Conservation (phyloP, 2,113 vertebrate species). For the Microcebus tavaratra region DNA sequence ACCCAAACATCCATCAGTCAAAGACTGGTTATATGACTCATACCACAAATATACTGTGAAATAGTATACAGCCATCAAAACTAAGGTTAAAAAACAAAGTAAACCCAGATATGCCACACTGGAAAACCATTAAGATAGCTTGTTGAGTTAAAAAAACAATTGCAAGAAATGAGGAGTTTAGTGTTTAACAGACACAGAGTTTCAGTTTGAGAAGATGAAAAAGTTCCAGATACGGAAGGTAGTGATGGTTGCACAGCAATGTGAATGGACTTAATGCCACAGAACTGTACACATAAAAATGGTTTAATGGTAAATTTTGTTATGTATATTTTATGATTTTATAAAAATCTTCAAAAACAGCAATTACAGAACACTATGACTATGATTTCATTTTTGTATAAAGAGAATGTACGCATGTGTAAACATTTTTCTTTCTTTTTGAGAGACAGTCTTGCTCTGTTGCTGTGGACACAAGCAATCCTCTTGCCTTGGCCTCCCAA, state of each 20-base stretch:
- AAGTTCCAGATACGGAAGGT: background rate
- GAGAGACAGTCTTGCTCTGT: too few species aligned
- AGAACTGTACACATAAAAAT: background rate
- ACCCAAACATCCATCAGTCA: background rate
- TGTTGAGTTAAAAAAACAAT: background rate
- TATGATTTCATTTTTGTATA: background rate
- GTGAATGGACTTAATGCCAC: background rate
- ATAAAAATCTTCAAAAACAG: background rate
- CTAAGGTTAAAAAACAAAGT: background rate
- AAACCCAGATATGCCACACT: background rate
- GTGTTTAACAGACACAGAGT: background rate
- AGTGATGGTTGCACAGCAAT: background rate
- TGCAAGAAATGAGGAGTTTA: background rate
- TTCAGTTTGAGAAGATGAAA: background rate
- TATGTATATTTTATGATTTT: background rate
- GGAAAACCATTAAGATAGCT: background rate
- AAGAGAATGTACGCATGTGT: background rate
- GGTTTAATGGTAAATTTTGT: background rate
- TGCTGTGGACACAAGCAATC: too few species aligned
- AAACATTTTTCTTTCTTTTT: too few species aligned
- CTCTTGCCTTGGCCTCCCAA: too few species aligned
- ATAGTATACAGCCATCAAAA: background rate
- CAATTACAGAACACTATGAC: background rate
- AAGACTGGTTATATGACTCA: background rate
- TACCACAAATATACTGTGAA: background rate